These are phyloP conservation scores for Ceraclea dissimilis DNA, from an alignment of 2,888 invertebrate species.

Conservation along the genomic window DNA sequence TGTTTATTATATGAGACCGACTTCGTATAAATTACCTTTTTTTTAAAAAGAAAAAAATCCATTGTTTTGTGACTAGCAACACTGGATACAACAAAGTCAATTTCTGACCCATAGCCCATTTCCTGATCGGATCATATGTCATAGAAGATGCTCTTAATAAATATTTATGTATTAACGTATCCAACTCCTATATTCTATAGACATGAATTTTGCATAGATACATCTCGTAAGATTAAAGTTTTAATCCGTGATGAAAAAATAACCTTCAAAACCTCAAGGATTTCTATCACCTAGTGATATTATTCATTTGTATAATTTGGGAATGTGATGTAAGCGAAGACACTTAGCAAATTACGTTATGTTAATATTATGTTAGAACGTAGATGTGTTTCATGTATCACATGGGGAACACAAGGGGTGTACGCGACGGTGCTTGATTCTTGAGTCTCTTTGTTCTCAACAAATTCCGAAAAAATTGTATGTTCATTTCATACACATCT, in stretches of 20 bases:
- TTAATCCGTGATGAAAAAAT: not conserved
- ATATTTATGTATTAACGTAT: not conserved
- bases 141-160: conserved; percentile 13
- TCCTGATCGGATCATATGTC: conserved; percentile 10
- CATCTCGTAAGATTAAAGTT: not conserved
- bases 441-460: too few species aligned
- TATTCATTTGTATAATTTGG: too few species aligned
- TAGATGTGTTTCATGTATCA: too few species aligned
- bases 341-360: too few species aligned
- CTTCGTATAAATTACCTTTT: too few species aligned
- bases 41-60: not conserved
- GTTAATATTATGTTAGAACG: too few species aligned
- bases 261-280: not conserved
- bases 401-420: too few species aligned
- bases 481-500: too few species aligned
- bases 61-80: conserved; percentile 6
- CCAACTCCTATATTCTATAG: not conserved
- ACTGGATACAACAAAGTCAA: not conserved
- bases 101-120: conserved; percentile 9
- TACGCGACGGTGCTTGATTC: too few species aligned
- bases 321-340: too few species aligned
- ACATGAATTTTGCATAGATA: not conserved
- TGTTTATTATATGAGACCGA: too few species aligned
- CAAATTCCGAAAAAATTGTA: too few species aligned
- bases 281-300: not conserved